A percentile compares a stretch with the other conserved stretches of the same genome.
Conservation (phyloP, 1,140 invertebrate species). For the Euglossa dilemma region DNA sequence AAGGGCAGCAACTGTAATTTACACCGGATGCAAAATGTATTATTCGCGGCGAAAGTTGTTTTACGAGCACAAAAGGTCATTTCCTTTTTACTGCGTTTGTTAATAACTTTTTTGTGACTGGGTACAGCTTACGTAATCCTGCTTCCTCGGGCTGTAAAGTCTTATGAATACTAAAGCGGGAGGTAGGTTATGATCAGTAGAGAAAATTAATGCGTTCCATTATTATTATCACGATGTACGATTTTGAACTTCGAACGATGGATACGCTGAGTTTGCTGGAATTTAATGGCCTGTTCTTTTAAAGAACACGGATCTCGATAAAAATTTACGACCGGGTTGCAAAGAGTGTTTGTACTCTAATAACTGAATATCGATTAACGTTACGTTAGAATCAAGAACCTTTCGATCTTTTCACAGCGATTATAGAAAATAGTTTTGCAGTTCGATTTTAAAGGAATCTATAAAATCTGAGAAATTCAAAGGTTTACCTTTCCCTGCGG, state of each 20-base stretch:
- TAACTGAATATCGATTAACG: too few relatives aligned
- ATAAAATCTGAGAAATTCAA: too few relatives aligned
- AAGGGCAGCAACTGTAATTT: background rate
- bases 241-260: background rate
- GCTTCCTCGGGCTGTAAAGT: background rate
- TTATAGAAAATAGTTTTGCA: too few relatives aligned
- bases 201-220: slow-evolving; percentile 5
- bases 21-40: background rate
- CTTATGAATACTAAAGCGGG: slow-evolving; percentile 38
- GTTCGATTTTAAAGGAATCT: too few relatives aligned
- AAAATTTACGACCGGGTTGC: background rate
- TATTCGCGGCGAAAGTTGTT: background rate
- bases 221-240: background rate
- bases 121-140: slow-evolving; percentile 11
- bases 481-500: too few relatives aligned
- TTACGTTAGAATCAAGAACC: too few relatives aligned
- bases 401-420: too few relatives aligned
- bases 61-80: slow-evolving; percentile 5
- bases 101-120: slow-evolving; percentile 43
- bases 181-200: slow-evolving; percentile 4
- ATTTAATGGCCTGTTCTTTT: background rate
- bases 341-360: background rate
- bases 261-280: background rate
- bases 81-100: slow-evolving; percentile 22
- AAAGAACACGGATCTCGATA: background rate